These are phyloP conservation scores for Hirtodrosophila alboralis DNA, from an alignment of 2,888 invertebrate genomes.

Conservation along the genomic window DNA sequence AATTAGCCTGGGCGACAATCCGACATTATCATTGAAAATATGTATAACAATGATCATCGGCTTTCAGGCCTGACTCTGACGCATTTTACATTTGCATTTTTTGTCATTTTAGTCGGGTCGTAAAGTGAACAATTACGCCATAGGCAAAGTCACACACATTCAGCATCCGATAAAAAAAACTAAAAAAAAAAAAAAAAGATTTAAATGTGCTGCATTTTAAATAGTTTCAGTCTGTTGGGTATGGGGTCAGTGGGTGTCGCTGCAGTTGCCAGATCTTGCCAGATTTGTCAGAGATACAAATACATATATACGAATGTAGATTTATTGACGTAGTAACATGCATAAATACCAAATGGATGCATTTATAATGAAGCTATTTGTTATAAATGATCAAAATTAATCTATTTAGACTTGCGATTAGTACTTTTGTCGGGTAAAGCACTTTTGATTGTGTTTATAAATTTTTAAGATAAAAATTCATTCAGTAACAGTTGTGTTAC, in stretches of 20 bases:
- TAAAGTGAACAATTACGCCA: conserved; percentile 16
- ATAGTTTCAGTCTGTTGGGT: conserved; percentile 5
- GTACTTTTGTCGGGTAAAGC: no score
- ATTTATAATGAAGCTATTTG: conserved; percentile 18
- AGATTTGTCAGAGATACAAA: conserved; percentile 2
- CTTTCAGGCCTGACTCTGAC: conserved; percentile 16
- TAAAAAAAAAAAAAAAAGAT: no score
- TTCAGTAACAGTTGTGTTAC: no score
- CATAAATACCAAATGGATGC: neutral
- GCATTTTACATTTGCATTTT: conserved; percentile 42
- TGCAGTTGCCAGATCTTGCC: conserved; percentile 1
- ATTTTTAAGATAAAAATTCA: no score
- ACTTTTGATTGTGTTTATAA: no score
- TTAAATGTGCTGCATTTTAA: conserved; percentile 19
- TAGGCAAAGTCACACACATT: conserved; percentile 1
- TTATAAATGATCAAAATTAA: conserved; percentile 1
- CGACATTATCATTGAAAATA: conserved; percentile 6
- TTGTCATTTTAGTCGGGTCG: conserved; percentile 24
- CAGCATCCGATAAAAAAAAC: conserved; percentile 6
- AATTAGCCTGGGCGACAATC: conserved; percentile 3
- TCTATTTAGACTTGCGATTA: neutral
- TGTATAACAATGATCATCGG: conserved; percentile 4
- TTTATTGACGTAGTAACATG: conserved; percentile 9
- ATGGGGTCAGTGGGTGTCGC: conserved; percentile 10
- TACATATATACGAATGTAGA: neutral